Base-by-base conservation (phyloP, 1,140 invertebrate genomes). In the Heliconius eleuchia region DNA sequence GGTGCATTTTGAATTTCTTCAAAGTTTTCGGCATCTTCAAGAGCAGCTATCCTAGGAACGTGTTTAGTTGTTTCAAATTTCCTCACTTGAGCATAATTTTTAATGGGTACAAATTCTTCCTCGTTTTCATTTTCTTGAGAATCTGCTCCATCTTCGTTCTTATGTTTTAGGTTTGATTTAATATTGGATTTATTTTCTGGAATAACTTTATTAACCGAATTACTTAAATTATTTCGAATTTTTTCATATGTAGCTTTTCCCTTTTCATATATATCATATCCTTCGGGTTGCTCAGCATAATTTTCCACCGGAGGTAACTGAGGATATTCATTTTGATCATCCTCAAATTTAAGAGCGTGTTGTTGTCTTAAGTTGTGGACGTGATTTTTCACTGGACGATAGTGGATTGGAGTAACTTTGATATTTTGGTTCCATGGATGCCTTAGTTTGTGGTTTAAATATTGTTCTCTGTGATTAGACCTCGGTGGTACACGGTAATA, bases 41-140 rank as follows among this genome's bases (percentile, higher is more conserved):
- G 87, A 2, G 96, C 96, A 27, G 95, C 95, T 80, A 90, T 90
- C 84, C 90, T 92, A 0, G 97, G 97, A 50, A 97, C 80, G 84
- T 96, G 95, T 86, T 96, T 95, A 34, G 95, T 93, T 0, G 95
- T 95, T 85, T 97, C 95, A 13, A 94, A 96, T 81, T 95, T 95
- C 79, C 96, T 91, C 0, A 97, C 96, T 90, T 97, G 97, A 0
- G 96, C 95, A 80, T 97, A 97, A 79, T 96, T 91, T 89, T 96
- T 96, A 1, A 95, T 94, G 0, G 97, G 97, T 11, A 97, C 95
- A 86, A 97, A 97, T 50, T 96, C 95, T 0, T 92, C 82, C 77
- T 95, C 90, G 18, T 92, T 89, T 86, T 93, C 87, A 74, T 37
- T 34, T 55, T 81, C 13, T 52, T 37, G 57, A 5, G 46, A 9